Evolutionary conservation across 2,888 invertebrate genomes (phyloP).

Genomic region (Drosophila nigricruria): DNA sequence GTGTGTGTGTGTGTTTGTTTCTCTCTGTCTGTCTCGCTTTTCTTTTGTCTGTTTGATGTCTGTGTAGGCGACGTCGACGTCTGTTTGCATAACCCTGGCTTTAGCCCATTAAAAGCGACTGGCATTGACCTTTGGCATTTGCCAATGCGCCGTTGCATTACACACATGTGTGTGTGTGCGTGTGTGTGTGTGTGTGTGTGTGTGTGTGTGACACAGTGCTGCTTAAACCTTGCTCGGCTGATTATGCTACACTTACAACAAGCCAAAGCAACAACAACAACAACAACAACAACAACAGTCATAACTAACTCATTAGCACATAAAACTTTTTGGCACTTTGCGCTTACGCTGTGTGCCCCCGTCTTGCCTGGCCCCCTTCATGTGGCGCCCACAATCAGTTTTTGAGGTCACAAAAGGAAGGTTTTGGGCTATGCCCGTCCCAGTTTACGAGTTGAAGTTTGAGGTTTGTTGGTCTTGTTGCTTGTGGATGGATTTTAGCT

Average conservation of each 20-base stretch:
- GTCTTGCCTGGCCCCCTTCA: too few species aligned
- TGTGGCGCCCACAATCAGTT: conserved; percentile 10
- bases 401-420: conserved; percentile 62
- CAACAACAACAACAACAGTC: conserved; percentile 26
- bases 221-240: conserved; percentile 12
- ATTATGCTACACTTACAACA: conserved; percentile 19
- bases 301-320: conserved; percentile 73
- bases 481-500: conserved; percentile 14
- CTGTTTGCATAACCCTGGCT: conserved; percentile 61
- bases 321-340: conserved; percentile 44
- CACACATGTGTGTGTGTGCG: conserved; percentile 3
- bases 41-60: conserved; percentile 10
- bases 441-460: too few species aligned
- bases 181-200: conserved; percentile 6
- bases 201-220: conserved; percentile 21
- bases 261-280: conserved; percentile 1
- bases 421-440: conserved; percentile 28
- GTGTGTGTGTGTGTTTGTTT: background rate
- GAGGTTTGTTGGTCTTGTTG: conserved; percentile 5
- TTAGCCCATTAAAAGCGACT: conserved; percentile 46
- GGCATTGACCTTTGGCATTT: conserved; percentile 76
- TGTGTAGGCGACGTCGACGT: conserved; percentile 16
- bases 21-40: conserved; percentile 12
- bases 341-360: background rate
- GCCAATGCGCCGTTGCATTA: conserved; percentile 32